phyloP scores from a whole-genome alignment of 2,113 vertebrate species.

The Larimichthys polyactis region DNA sequence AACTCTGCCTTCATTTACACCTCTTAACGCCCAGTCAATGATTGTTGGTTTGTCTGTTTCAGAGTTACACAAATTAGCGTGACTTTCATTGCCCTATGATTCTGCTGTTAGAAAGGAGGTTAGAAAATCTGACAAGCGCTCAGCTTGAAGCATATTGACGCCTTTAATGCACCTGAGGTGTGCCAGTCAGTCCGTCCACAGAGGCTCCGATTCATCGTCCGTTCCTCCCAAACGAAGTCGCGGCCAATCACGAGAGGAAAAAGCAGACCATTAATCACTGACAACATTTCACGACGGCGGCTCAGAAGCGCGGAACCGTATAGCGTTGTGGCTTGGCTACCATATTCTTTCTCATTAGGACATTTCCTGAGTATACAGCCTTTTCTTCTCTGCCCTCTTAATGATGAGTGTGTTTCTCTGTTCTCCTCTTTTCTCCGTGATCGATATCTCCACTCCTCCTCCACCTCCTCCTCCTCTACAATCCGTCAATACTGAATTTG shows the following conservation, averaged over 20 bases:
- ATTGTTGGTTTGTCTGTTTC: neutral
- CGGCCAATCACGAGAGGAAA: neutral
- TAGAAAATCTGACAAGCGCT: neutral
- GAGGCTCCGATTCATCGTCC: neutral
- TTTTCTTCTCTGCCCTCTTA: conserved; percentile 55
- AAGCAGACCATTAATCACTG: neutral
- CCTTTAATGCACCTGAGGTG: neutral
- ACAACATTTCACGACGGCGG: neutral
- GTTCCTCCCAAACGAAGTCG: neutral
- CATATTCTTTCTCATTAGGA: conserved; percentile 55
- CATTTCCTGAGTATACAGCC: conserved; percentile 34
- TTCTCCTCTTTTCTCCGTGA: conserved; percentile 49
- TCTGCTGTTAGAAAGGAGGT: neutral
- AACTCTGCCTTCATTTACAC: neutral
- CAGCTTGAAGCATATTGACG: neutral
- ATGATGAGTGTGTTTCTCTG: conserved; percentile 63
- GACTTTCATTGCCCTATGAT: too few species aligned
- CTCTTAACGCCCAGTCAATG: neutral
- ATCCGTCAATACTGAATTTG: conserved; percentile 73
- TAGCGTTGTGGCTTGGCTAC: neutral
- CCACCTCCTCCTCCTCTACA: conserved; percentile 11
- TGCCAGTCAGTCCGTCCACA: neutral
- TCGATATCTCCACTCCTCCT: conserved; percentile 54
- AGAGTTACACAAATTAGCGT: neutral
- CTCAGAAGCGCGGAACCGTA: neutral